Base-by-base conservation (phyloP, 2,113 vertebrate genomes). In the Mirza zaza region DNA sequence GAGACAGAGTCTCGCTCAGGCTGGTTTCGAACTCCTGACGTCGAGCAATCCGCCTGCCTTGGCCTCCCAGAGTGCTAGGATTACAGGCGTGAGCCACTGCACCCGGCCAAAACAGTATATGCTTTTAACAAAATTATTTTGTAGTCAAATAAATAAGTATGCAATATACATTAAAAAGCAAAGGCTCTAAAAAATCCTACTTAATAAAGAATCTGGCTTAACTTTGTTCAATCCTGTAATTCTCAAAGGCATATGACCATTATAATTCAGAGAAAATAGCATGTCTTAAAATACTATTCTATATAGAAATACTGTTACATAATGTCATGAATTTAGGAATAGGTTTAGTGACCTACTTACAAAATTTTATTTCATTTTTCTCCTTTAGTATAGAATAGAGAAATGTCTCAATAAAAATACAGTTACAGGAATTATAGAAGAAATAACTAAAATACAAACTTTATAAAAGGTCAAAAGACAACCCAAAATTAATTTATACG, bases 361-460 rank as follows among this genome's bases (percentile, higher is more conserved):
- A 17, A 76, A 67, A 79, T 83, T 95, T 93, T 67, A 93, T 67
- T 93, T 90, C 36, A 65, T 55, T 91, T 90, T 87, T 90, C 45
- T 86, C 17, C 36, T 83, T 87, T 57, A 84, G 5, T 71, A 50
- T 32, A 67, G 36, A 80, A 71, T 9, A 90, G 34, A 94, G 32
- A 91, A 94, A 34, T 50, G 17, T 63, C 50, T 92, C 27, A 73
- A 87, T 75, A 71, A 76, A 71, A 91, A 83, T 71, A 91, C 2
- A 91, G n/a, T 13, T 63, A 67, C 1, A 86, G 29, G 20, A 94
- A 59, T 55, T 94, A 11, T 65, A 94, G 18, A 87, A 93, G 27
- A 91, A 87, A 90, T 21, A 91, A 65, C 21, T 18, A 18, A 82
- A 88, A 79, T 18, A 65, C 0, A 36, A 94, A 83, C 45, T 32